Evolutionary conservation across 1,140 invertebrate species (phyloP), one percentile per base, ranked within the genome.

Genomic region (Lamellibrachia luymesi): DNA sequence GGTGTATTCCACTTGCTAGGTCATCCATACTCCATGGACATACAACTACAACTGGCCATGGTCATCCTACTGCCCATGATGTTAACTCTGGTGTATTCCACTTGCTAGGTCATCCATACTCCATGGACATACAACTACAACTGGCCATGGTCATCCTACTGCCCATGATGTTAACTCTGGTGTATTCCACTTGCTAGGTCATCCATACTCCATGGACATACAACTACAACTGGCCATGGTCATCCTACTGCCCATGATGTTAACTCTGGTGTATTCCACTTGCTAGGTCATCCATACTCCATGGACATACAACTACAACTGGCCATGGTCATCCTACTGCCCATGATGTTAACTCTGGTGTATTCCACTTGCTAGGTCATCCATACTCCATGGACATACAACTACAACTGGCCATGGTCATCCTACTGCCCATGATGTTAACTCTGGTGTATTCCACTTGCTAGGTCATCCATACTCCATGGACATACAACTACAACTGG

Each of bases 61-160:
- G 97, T 97, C 2, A 97, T 98, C 93, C 94, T 97, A 52, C 97
- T 97, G 10, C 97, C 97, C 0, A 95, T 98, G 50, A 91, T 97
- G n/a, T 95, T 97, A 80, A 80, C 2, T 80, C 13, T 80, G 13
- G 38, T 38, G 38, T 38, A 38, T 38, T 38, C 38, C 1, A 38
- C 38, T 38, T 38, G 38, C 38, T 38, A 38, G 38, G 38, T 38
- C 38, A 38, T 38, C 38, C 38, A 38, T 38, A 38, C 38, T 38
- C 38, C 38, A 38, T 38, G 38, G 38, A 90, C 89, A 90, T 27
- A 22, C 89, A 90, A 17, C 17, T 92, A 49, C 90, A 94, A 50
- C 96, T 97, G 93, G 96, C 97, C 0, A 94, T 97, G 10, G 97
- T 97, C 2, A 97, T 98, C 93, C 94, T 97, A 52, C 97, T 97